A percentile compares a stretch with the other conserved stretches of the same genome.
phyloP scores from a whole-genome alignment of 2,888 invertebrate genomes.

The Geophilus truncorum region DNA sequence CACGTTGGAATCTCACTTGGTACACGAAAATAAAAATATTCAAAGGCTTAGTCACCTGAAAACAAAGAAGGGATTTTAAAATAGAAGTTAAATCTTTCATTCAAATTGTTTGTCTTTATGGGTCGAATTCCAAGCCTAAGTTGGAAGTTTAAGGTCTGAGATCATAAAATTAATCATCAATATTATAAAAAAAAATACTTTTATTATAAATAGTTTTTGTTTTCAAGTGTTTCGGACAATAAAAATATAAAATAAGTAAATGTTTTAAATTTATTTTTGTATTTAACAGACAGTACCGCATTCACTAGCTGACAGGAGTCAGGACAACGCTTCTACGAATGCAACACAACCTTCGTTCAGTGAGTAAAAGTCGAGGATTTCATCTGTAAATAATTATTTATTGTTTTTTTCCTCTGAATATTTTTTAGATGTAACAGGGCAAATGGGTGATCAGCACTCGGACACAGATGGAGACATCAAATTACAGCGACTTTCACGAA shows the following conservation, averaged over 20 bases:
- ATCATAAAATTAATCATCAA: too few relatives aligned
- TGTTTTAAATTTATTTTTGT: neutral
- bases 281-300: slow-evolving; percentile 33
- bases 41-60: too few relatives aligned
- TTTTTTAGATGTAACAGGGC: slow-evolving; percentile 34
- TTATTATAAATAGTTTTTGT: too few relatives aligned
- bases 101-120: too few relatives aligned
- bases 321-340: slow-evolving; percentile 34
- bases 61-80: too few relatives aligned
- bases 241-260: too few relatives aligned
- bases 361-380: neutral
- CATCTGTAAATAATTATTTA: neutral
- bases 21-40: slow-evolving; percentile 35
- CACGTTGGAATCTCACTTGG: slow-evolving; percentile 45
- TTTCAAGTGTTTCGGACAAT: too few relatives aligned
- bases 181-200: too few relatives aligned
- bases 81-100: too few relatives aligned
- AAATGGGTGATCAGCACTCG: slow-evolving; percentile 34
- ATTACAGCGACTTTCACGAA: slow-evolving; percentile 36
- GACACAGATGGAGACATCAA: slow-evolving; percentile 35
- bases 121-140: too few relatives aligned
- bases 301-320: slow-evolving; percentile 36
- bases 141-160: too few relatives aligned
- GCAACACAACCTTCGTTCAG: slow-evolving; percentile 31
- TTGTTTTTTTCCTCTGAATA: neutral